Evolutionary conservation across 2,113 vertebrate species (phyloP).

Genomic region (Oenanthe oenanthe): DNA sequence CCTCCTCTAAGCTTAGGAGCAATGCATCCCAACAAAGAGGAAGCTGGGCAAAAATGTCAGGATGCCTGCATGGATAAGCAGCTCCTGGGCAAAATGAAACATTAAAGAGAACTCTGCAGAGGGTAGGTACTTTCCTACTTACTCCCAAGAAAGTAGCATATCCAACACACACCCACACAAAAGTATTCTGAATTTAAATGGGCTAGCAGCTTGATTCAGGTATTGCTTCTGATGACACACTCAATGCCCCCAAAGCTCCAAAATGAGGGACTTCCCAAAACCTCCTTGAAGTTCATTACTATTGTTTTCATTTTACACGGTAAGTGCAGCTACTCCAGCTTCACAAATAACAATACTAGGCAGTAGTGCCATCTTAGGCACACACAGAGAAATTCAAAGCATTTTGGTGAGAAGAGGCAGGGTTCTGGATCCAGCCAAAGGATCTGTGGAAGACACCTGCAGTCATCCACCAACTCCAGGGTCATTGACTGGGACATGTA

Average conservation of each 20-base stretch:
- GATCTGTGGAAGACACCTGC: background rate
- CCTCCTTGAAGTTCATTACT: background rate
- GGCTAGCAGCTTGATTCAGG: background rate
- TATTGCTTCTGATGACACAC: background rate
- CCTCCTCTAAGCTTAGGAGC: background rate
- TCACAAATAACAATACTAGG: rapidly evolving
- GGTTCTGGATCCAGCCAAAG: background rate
- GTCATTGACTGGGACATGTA: background rate
- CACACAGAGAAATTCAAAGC: background rate
- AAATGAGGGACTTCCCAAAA: background rate
- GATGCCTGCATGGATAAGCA: background rate
- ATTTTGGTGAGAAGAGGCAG: background rate
- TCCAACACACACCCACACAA: background rate
- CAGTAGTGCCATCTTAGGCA: background rate
- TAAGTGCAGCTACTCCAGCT: background rate
- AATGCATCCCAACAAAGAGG: background rate
- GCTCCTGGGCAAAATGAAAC: background rate
- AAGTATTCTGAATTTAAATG: background rate
- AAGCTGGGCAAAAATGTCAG: background rate
- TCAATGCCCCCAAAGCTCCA: rapidly evolving
- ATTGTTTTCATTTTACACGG: background rate
- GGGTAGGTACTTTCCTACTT: background rate
- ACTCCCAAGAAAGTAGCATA: background rate
- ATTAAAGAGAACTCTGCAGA: background rate
- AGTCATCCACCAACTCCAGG: background rate